A percentile compares a stretch with the other conserved stretches of the same genome.
phyloP scores from a whole-genome alignment of 2,797 vertebrate species.

The Tauraco hartlaubi region DNA sequence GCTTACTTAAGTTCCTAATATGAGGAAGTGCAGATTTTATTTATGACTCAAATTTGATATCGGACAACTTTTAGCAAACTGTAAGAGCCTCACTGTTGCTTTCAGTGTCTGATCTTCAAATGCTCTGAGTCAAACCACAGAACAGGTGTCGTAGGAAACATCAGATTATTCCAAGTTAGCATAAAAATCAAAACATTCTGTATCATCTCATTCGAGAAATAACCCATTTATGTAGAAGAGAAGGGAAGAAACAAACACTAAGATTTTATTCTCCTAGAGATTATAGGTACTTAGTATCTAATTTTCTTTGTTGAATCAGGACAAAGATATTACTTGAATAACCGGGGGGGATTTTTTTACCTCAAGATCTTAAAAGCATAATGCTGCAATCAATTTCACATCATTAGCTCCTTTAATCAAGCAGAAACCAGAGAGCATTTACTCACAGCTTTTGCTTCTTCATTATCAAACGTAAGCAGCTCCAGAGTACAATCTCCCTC shows the following conservation, averaged over 20 bases:
- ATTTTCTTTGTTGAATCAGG: background rate
- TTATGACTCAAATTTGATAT: background rate
- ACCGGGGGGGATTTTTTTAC: background rate
- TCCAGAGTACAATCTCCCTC: slow-evolving; percentile 88
- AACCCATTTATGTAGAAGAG: background rate
- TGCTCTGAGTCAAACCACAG: background rate
- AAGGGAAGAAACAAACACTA: background rate
- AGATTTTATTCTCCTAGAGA: background rate
- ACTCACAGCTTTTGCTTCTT: slow-evolving; percentile 93
- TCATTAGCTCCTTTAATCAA: background rate
- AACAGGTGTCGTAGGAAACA: background rate
- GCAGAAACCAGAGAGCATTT: background rate
- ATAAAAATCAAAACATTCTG: background rate
- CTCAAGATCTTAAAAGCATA: background rate
- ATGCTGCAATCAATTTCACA: background rate
- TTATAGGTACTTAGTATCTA: background rate
- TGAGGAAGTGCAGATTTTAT: background rate
- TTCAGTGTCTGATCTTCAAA: background rate
- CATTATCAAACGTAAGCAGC: slow-evolving; percentile 89
- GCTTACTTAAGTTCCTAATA: background rate
- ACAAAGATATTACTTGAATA: background rate
- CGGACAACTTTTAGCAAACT: background rate
- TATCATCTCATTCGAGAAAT: background rate
- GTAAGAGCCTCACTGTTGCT: background rate
- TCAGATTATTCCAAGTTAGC: background rate